Conservation (phyloP, 1,140 invertebrate species). For the Agraylea sexmaculata region DNA sequence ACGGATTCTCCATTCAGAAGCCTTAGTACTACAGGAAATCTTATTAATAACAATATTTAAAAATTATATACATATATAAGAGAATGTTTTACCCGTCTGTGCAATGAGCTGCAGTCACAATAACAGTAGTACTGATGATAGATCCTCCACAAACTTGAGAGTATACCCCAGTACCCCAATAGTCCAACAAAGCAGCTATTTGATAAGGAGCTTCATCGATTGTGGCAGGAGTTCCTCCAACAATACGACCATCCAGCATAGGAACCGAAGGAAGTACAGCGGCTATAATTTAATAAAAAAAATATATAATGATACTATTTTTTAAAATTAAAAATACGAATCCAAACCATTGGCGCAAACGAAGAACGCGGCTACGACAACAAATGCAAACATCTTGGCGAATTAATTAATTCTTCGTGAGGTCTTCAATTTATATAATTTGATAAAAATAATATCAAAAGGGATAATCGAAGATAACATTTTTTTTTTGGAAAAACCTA, state of each 20-base stretch:
- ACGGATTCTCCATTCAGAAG: slow-evolving; percentile 17
- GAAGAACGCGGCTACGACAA: not conserved
- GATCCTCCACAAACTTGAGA: slow-evolving; percentile 30
- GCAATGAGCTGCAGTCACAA: slow-evolving; percentile 33
- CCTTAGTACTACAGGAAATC: slow-evolving; percentile 1
- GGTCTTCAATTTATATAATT: not conserved
- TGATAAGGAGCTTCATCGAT: slow-evolving; percentile 32
- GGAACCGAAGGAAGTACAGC: not conserved
- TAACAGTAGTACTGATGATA: slow-evolving; percentile 24
- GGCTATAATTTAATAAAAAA: not conserved
- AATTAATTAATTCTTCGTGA: not conserved
- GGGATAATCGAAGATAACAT: not conserved
- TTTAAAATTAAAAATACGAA: slow-evolving; percentile 1
- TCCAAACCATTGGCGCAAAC: not conserved
- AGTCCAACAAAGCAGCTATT: slow-evolving; percentile 23
- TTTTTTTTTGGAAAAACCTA: not conserved
- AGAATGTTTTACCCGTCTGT: slow-evolving; percentile 23
- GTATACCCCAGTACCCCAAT: slow-evolving; percentile 24
- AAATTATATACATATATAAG: slow-evolving; percentile 1
- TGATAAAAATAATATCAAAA: not conserved
- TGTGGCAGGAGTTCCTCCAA: slow-evolving; percentile 29
- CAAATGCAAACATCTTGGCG: not conserved
- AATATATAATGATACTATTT: not conserved
- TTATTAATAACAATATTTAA: not conserved
- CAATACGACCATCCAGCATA: slow-evolving; percentile 23